Evolutionary conservation across 2,888 invertebrate genomes (phyloP), one percentile per base, ranked within the genome.

Genomic region (Patella pellucida): DNA sequence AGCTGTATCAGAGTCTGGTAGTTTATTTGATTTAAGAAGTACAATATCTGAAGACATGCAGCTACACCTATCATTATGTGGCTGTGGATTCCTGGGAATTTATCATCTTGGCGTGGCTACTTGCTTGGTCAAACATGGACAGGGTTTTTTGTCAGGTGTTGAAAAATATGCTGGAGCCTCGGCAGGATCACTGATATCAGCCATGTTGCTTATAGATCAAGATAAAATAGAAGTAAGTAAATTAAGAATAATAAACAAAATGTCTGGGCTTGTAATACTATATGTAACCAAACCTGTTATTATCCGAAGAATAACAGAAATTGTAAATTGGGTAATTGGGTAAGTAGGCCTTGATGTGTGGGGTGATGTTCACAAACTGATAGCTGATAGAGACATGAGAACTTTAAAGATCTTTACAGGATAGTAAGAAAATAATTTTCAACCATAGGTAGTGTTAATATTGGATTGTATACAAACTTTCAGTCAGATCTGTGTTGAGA

Each of bases 71-170:
- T 98, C 98, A 81, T 98, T 99, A 91, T 97, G 98, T 91, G 99
- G 99, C 84, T 98, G 99, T 92, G 99, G 99, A 81, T 99, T 99
- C 92, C 93, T 99, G 86, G 98, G 99, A 85, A 97, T 99, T 87
- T 99, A 99, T 92, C 99, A 99, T 92, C 96, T 98, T 83, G 99
- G 99, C 83, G 99, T 98, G 77, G 97, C 97, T 15, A 96, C 96
- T 81, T 98, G 98, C 91, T 95, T 99, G 90, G 95, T 96, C 89
- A 96, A 97, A 92, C 97, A 97, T 92, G 97, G 97, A n/a, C 96
- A 96, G 27, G 95, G 96, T 91, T 93, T 97, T 83, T 92, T 89
- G 54, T 75, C 79, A 3, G 79, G 80, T 27, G 79, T 89, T 50
- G 78, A 86, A 16, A 81, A 81, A 51, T 83, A 88, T 31, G 86